Conservation (phyloP, 2,797 vertebrate species). For the Myripristis murdjan region DNA sequence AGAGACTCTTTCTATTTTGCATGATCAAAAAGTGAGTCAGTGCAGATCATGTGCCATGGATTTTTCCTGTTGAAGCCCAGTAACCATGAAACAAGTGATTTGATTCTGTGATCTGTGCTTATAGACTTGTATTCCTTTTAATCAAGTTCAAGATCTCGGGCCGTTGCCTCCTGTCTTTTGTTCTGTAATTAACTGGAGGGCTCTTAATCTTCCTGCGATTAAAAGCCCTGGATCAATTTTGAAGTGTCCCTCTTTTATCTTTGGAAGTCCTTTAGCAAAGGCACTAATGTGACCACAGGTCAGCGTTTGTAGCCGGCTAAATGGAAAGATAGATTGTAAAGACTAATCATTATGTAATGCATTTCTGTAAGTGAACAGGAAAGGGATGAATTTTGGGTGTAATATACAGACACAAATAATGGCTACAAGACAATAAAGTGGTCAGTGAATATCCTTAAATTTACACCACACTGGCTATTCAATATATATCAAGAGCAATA, state of each 20-base stretch:
- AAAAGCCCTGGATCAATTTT: slow-evolving; percentile 72
- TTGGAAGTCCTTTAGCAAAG: slow-evolving; percentile 25
- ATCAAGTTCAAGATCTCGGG: slow-evolving; percentile 59
- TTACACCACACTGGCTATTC: too few species aligned
- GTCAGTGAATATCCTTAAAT: neutral
- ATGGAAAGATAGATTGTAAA: slow-evolving; percentile 44
- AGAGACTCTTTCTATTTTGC: neutral
- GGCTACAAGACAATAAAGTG: too few species aligned
- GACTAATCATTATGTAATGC: slow-evolving; percentile 48
- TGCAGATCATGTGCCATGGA: neutral
- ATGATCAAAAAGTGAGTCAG: neutral
- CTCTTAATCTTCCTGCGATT: slow-evolving; percentile 73
- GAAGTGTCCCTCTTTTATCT: slow-evolving; percentile 59
- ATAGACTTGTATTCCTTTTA: slow-evolving; percentile 54
- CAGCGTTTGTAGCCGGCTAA: slow-evolving; percentile 45
- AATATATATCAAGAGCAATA: too few species aligned
- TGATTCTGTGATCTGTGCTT: slow-evolving; percentile 37
- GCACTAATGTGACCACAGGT: slow-evolving; percentile 49
- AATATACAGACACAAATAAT: too few species aligned
- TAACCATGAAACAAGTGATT: slow-evolving; percentile 17
- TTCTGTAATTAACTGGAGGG: slow-evolving; percentile 76
- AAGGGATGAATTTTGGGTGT: too few species aligned
- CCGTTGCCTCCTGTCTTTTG: slow-evolving; percentile 61
- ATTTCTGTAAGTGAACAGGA: slow-evolving; percentile 10
- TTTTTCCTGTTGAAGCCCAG: neutral